Percentiles rank a stretch among this genome's conserved stretches.
Evolutionary conservation across 2,113 vertebrate species (phyloP).

Genomic region (Tachycineta bicolor): DNA sequence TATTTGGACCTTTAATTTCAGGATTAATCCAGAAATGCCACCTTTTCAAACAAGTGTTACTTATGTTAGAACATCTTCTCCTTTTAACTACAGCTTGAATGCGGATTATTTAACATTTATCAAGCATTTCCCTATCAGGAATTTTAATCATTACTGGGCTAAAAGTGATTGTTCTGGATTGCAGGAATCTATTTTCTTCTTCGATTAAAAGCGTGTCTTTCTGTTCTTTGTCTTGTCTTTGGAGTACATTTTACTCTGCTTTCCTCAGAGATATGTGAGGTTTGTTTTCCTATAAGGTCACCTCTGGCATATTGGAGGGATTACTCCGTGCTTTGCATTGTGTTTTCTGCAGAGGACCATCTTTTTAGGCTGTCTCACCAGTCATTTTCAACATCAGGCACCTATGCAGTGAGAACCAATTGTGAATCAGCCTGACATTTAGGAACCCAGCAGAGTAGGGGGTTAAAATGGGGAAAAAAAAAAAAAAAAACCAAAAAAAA

Average conservation of each 20-base stretch:
- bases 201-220: background rate
- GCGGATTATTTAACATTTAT: background rate
- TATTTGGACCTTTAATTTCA: background rate
- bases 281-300: background rate
- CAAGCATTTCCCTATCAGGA: background rate
- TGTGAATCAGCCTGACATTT: background rate
- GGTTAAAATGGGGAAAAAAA: background rate
- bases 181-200: background rate
- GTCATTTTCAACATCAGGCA: background rate
- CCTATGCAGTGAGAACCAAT: background rate
- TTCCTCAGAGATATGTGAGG: background rate
- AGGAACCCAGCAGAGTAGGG: background rate
- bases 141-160: background rate
- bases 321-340: background rate
- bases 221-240: background rate
- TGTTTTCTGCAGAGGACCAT: background rate
- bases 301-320: background rate
- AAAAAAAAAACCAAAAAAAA: too few species aligned
- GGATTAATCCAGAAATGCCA: background rate
- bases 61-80: background rate
- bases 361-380: background rate
- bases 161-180: background rate
- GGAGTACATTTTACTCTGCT: background rate
- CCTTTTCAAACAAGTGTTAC: background rate
- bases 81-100: background rate